A percentile compares a stretch with the other conserved stretches of the same genome.
Conservation (phyloP, 2,797 vertebrate genomes). For the Characodon lateralis region DNA sequence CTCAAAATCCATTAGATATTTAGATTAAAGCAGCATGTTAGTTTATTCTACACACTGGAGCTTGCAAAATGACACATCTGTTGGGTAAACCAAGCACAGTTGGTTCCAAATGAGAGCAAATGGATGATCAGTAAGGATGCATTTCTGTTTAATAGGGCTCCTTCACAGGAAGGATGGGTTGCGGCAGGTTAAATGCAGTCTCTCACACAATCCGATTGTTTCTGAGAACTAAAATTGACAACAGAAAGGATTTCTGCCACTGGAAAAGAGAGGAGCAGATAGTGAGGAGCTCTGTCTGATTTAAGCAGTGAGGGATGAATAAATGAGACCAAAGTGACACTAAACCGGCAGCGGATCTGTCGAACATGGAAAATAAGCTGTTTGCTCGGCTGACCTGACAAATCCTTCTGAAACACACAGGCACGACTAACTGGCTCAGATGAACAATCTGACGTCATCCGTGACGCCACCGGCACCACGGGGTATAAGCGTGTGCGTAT, state of each 20-base stretch:
- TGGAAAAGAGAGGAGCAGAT: neutral
- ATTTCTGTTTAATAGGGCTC: neutral
- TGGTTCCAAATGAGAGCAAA: neutral
- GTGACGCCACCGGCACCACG: neutral
- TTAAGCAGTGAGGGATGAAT: neutral
- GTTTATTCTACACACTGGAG: neutral
- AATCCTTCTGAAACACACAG: constrained; percentile 54
- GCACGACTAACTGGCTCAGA: constrained; percentile 33
- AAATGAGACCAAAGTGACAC: constrained; percentile 12
- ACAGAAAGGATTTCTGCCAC: neutral
- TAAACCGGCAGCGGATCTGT: constrained; percentile 52
- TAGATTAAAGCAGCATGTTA: neutral
- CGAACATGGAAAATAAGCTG: constrained; percentile 24
- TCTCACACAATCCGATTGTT: neutral
- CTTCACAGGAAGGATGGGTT: neutral
- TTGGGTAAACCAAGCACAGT: neutral
- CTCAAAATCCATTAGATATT: too few species aligned
- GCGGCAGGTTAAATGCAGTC: neutral
- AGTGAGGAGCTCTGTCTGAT: neutral
- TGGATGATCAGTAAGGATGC: too few species aligned
- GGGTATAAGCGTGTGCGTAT: neutral
- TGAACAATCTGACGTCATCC: constrained; percentile 22
- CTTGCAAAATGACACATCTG: neutral
- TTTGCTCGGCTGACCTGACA: constrained; percentile 47
- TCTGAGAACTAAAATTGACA: neutral